Percentiles rank a stretch among this genome's conserved stretches.
These are phyloP conservation scores for Poecilobothrus nobilitatus DNA, from an alignment of 2,888 invertebrate species.

Conservation along the genomic window DNA sequence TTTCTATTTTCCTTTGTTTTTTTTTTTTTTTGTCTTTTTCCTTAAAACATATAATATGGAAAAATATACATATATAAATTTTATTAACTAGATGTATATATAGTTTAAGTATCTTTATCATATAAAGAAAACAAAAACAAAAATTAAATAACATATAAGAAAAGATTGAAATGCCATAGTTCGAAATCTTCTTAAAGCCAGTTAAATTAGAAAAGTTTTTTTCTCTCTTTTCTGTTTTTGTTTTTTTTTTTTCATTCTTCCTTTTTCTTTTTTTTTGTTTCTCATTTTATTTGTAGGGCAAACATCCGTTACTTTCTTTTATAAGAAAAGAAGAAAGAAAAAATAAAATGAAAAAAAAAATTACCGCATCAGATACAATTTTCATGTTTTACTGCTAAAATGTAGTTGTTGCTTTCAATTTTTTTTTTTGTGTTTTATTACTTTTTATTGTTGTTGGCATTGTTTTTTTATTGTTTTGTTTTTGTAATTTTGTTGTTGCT, in stretches of 20 bases:
- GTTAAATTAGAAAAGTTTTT: neutral
- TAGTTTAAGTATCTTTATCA: neutral
- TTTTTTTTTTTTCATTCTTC: neutral
- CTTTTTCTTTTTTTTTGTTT: neutral
- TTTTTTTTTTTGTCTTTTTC: no score
- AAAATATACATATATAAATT: neutral
- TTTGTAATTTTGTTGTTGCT: no score
- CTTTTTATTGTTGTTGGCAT: no score
- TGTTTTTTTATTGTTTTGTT: no score
- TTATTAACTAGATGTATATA: neutral
- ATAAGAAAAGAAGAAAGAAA: neutral
- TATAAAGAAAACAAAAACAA: neutral
- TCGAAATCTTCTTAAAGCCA: neutral
- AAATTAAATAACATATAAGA: neutral
- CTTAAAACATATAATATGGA: no score
- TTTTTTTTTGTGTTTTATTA: neutral
- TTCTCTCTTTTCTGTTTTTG: neutral
- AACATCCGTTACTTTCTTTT: neutral
- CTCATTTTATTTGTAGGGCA: neutral
- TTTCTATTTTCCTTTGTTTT: no score
- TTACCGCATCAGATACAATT: conserved; percentile 1
- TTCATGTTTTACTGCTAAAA: neutral
- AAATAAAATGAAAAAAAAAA: neutral
- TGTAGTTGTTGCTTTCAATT: no score
- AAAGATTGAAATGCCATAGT: neutral